Conservation (phyloP, 2,797 vertebrate genomes). For the Mormyrops boulengeri region DNA sequence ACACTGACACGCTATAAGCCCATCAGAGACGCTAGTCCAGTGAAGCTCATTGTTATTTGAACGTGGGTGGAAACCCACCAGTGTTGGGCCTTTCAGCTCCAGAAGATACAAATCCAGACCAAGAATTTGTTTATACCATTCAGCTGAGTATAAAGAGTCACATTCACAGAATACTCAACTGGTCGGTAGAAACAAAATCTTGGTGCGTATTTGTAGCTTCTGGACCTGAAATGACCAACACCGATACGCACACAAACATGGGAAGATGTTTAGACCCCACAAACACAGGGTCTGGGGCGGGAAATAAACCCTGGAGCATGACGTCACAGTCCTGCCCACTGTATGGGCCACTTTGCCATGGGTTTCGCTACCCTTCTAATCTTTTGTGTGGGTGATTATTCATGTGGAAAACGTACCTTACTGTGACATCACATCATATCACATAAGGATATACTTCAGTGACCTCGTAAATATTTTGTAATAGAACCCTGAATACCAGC, state of each 20-base stretch:
- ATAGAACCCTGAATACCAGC: not conserved
- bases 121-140: not conserved
- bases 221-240: not conserved
- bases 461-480: not conserved
- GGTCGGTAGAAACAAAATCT: not conserved
- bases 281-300: not conserved
- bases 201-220: not conserved
- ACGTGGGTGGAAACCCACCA: not conserved
- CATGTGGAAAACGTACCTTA: not conserved
- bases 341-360: not conserved
- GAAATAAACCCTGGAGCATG: not conserved
- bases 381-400: not conserved
- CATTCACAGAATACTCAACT: not conserved
- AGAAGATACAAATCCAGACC: not conserved
- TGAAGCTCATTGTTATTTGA: not conserved
- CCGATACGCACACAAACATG: not conserved
- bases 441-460: not conserved
- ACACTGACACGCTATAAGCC: not conserved
- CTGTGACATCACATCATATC: not conserved
- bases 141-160: not conserved
- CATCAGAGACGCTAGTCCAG: not conserved
- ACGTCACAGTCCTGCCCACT: not conserved
- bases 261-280: not conserved
- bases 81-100: not conserved
- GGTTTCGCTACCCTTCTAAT: not conserved